Evolutionary conservation across 1,140 invertebrate genomes (phyloP), one percentile per base, ranked within the genome.

Genomic region (Zaprionus kolodkinae): DNA sequence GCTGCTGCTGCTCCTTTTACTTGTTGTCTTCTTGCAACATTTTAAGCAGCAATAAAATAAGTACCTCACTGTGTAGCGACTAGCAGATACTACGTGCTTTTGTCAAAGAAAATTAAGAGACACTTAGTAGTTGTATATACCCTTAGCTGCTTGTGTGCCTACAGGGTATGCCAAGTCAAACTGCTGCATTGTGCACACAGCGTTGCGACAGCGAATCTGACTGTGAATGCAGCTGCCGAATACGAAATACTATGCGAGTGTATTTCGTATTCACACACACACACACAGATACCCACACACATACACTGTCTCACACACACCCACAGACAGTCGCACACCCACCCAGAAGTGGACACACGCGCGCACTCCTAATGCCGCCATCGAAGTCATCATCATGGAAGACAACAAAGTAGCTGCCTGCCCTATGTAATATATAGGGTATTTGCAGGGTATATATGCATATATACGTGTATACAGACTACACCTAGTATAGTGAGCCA

Each of bases 381-480:
- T 72, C 40, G 52, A 17, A 40, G 55, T 67, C 52, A 60, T 15
- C 52, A 52, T 72, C 52, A 55, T n/a, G n/a, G n/a, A 27, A 55
- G 21, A 33, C 52, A 33, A 55, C 52, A 55, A 55, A 27, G 27
- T 55, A 6, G 52, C 52, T 55, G 12, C 5, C 52, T 30, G 27
- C 27, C 21, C 21, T 15, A 15, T 6, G n/a, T 15, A n/a, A n/a
- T 43, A 43, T 43, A 43, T 1, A 21, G 21, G 21, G 21, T 21
- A 21, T 21, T 1, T 21, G 21, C 21, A 21, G 21, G 21, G 13
- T 54, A 30, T 55, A 10, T 33, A 55, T 33, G 38, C 30, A 25
- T n/a, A 25, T 30, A 21, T 21, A 21, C n/a, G n/a, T n/a, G n/a
- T 21, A 21, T 21, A 21, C 21, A 21, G 21, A 21, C 21, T 38